Evolutionary conservation across 2,888 invertebrate genomes (phyloP).

Genomic region (Steromphala cineraria): DNA sequence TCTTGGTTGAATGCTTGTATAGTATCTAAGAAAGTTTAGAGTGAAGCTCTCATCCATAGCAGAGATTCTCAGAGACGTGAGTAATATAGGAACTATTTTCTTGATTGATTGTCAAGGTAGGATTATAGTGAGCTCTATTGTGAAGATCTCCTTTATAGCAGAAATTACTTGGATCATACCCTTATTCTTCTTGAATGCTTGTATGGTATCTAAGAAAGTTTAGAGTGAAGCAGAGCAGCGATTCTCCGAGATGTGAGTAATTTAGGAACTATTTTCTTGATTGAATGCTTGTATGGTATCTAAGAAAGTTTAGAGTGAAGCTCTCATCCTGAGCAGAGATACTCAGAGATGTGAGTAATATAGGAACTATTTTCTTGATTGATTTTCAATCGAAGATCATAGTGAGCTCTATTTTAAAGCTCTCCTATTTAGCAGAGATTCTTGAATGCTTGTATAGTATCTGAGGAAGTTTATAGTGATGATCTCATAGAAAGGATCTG

Average conservation of each 20-base stretch:
- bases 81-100: background rate
- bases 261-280: background rate
- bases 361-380: too few species aligned
- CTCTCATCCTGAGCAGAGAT: constrained; percentile 55
- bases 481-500: too few species aligned
- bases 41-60: constrained; percentile 46
- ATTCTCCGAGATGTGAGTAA: constrained; percentile 53
- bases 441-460: background rate
- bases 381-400: too few species aligned
- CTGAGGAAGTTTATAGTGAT: background rate
- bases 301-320: background rate
- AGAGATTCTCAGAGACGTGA: constrained; percentile 58
- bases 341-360: constrained; percentile 46
- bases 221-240: constrained; percentile 47
- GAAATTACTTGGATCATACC: constrained; percentile 42
- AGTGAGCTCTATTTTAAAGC: too few species aligned
- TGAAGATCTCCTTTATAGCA: constrained; percentile 46
- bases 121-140: background rate
- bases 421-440: constrained; percentile 62
- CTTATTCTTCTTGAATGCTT: too few species aligned
- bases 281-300: background rate
- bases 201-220: background rate
- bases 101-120: background rate
- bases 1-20: background rate
- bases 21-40: background rate